Percentiles rank a stretch among this genome's conserved stretches.
Evolutionary conservation across 2,113 vertebrate species (phyloP).

Genomic region (Melanerpes formicivorus): DNA sequence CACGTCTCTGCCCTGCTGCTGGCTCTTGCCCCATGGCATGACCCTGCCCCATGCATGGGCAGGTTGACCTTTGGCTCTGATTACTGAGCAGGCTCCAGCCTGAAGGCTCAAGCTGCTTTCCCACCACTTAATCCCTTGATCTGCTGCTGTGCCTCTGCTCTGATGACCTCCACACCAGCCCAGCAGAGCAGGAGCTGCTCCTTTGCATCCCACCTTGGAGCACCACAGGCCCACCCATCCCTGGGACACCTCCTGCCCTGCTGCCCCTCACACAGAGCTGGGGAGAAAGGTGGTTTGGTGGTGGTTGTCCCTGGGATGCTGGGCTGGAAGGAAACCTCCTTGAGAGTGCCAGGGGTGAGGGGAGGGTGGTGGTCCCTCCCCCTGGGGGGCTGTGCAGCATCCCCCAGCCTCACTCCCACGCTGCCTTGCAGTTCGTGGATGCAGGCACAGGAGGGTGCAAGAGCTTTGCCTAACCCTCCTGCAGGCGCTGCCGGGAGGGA

Average conservation of each 20-base stretch:
- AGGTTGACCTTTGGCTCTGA: fast-evolving
- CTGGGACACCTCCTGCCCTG: not conserved
- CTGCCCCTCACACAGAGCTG: fast-evolving
- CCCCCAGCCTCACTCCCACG: fast-evolving
- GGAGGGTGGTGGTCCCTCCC: not conserved
- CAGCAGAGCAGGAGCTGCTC: not conserved
- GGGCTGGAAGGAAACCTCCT: not conserved
- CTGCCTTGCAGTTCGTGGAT: constrained; percentile 14
- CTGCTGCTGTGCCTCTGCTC: not conserved
- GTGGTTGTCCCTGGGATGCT: not conserved
- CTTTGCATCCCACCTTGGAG: not conserved
- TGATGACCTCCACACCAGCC: fast-evolving
- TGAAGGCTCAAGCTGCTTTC: not conserved
- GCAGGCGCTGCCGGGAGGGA: not conserved
- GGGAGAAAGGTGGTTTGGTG: not conserved
- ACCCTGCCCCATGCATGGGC: fast-evolving
- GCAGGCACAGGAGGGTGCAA: constrained; percentile 46
- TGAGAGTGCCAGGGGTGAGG: fast-evolving
- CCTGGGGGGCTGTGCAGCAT: not conserved
- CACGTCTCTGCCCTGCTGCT: fast-evolving
- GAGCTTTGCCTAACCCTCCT: not conserved
- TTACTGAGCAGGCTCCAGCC: not conserved
- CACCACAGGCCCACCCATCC: fast-evolving
- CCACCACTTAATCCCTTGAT: fast-evolving
- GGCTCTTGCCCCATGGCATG: fast-evolving